Conservation (phyloP, 2,888 invertebrate species). For the Cyclophora punctaria region DNA sequence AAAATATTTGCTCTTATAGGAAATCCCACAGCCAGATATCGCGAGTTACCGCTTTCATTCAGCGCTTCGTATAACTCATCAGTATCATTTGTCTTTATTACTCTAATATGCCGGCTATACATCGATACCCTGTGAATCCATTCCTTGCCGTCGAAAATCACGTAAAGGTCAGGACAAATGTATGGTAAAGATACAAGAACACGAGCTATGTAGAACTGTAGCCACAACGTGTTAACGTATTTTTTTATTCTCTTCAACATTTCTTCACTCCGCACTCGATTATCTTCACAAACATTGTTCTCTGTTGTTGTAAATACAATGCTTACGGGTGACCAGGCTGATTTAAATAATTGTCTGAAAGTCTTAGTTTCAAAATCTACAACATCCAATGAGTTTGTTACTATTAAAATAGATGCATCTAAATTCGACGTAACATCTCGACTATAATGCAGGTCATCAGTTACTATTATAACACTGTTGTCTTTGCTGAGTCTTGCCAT, state of each 20-base stretch:
- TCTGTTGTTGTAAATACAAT: slow-evolving; percentile 26
- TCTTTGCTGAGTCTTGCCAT: slow-evolving; percentile 5
- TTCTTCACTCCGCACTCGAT: slow-evolving; percentile 24
- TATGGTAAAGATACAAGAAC: slow-evolving; percentile 32
- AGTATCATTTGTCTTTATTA: slow-evolving; percentile 16
- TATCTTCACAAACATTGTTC: slow-evolving; percentile 3
- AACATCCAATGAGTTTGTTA: background rate
- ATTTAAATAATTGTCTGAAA: slow-evolving; percentile 9
- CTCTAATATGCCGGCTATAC: slow-evolving; percentile 35
- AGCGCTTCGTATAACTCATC: slow-evolving; percentile 11
- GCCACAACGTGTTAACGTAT: slow-evolving; percentile 39
- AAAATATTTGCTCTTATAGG: slow-evolving; percentile 38
- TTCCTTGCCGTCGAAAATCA: slow-evolving; percentile 28
- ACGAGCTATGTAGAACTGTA: slow-evolving; percentile 22
- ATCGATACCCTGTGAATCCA: slow-evolving; percentile 8
- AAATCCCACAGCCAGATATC: slow-evolving; percentile 27
- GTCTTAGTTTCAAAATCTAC: slow-evolving; percentile 3
- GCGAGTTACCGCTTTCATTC: slow-evolving; percentile 9
- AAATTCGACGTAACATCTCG: too few species aligned
- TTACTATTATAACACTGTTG: slow-evolving; percentile 5
- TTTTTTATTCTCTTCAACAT: slow-evolving; percentile 22
- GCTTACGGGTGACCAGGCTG: slow-evolving; percentile 28
- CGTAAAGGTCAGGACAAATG: slow-evolving; percentile 27
- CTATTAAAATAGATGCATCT: too few species aligned
- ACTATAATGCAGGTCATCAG: too few species aligned